Conservation (phyloP, 2,888 invertebrate species). For the Steinernema hermaphroditum region DNA sequence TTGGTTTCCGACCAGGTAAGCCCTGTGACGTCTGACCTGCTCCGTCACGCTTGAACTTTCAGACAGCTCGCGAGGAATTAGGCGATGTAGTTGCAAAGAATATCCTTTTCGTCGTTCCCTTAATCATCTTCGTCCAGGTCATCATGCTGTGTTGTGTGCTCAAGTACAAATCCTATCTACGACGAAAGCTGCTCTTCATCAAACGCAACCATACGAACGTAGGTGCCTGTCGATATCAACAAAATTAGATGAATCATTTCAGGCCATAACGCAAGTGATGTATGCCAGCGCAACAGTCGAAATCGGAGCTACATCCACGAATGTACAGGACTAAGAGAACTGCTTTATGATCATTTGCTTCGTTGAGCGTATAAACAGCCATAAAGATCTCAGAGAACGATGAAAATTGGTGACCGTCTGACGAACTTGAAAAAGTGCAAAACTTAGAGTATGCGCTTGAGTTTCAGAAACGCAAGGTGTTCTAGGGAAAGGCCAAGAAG, state of each 20-base stretch:
- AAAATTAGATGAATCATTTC: not conserved
- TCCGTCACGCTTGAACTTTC: not conserved
- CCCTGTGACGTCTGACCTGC: not conserved
- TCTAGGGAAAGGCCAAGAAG: too few relatives aligned
- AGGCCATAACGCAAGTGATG: slow-evolving; percentile 15
- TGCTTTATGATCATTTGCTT: too few relatives aligned
- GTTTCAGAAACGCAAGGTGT: too few relatives aligned
- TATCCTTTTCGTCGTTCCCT: slow-evolving; percentile 30
- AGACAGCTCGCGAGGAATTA: slow-evolving; percentile 1
- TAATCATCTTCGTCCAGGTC: slow-evolving; percentile 1
- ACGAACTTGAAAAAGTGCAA: too few relatives aligned
- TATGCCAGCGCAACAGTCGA: not conserved
- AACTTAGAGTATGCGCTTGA: too few relatives aligned
- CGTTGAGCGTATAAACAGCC: too few relatives aligned
- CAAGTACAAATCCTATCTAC: slow-evolving; percentile 25
- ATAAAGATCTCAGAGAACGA: too few relatives aligned
- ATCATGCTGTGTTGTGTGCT: slow-evolving; percentile 23
- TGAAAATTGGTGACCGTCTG: too few relatives aligned
- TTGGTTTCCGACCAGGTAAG: slow-evolving; percentile 35
- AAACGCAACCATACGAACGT: not conserved
- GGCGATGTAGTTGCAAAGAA: slow-evolving; percentile 33
- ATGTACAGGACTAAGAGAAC: too few relatives aligned
- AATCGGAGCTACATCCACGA: not conserved
- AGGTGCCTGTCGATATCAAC: not conserved
- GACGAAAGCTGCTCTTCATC: slow-evolving; percentile 10